A percentile compares a stretch with the other conserved stretches of the same genome.
Conservation (phyloP, 1,140 invertebrate genomes). For the Ericerus pela region DNA sequence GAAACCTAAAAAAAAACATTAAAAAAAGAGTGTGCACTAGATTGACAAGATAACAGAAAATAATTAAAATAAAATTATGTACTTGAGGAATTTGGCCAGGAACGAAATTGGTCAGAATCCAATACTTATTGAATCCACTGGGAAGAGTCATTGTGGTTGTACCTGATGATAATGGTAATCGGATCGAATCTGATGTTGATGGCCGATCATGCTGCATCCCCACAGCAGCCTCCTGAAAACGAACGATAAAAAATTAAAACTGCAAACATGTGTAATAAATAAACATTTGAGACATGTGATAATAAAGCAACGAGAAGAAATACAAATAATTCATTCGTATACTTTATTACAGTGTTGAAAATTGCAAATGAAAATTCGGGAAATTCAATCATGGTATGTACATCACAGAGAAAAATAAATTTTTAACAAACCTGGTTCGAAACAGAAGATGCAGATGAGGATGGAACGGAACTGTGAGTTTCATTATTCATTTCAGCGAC, state of each 20-base stretch:
- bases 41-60: neutral
- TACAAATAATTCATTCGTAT: neutral
- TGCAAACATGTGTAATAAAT: too few species aligned
- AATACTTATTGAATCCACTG: slow-evolving; percentile 39
- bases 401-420: too few species aligned
- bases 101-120: slow-evolving; percentile 47
- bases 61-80: neutral
- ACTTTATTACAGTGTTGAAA: too few species aligned
- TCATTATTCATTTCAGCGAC: slow-evolving; percentile 10
- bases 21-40: neutral
- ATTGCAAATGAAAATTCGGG: too few species aligned
- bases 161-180: neutral
- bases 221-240: slow-evolving; percentile 2
- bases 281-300: too few species aligned
- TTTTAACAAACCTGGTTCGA: neutral
- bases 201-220: slow-evolving; percentile 5
- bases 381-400: too few species aligned
- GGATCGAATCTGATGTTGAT: neutral
- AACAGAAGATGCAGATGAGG: slow-evolving; percentile 2
- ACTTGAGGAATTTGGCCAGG: slow-evolving; percentile 45
- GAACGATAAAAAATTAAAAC: neutral
- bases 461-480: neutral
- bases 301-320: neutral
- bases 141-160: neutral
- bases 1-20: neutral